Evolutionary conservation across 2,888 invertebrate species (phyloP).

Genomic region (Molanna angustata): DNA sequence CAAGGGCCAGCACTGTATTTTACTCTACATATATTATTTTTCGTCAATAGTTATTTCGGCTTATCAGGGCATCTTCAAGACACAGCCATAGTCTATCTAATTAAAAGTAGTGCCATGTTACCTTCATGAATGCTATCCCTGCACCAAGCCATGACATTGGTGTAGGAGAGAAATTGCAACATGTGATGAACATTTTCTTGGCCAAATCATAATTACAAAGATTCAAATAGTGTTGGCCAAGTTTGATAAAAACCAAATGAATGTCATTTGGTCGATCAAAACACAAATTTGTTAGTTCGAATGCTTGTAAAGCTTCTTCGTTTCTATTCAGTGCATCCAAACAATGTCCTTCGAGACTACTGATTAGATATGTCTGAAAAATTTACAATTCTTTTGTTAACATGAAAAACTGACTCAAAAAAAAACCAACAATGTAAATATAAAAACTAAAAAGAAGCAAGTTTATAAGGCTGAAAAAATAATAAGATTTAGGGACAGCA

Average conservation of each 20-base stretch:
- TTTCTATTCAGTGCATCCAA: background rate
- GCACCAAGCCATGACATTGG: constrained; percentile 14
- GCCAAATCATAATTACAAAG: constrained; percentile 7
- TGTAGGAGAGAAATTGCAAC: constrained; percentile 13
- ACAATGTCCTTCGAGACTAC: constrained; percentile 13
- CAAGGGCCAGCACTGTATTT: too few species aligned
- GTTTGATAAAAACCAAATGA: constrained; percentile 8
- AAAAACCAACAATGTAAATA: too few species aligned
- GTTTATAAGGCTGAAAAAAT: too few species aligned
- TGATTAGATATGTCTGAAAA: constrained; percentile 13
- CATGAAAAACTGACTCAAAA: too few species aligned
- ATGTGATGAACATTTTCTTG: constrained; percentile 8
- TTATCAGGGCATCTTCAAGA: background rate
- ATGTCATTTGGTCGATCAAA: constrained; percentile 11
- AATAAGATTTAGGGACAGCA: too few species aligned
- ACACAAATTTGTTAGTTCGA: constrained; percentile 10
- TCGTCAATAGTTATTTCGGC: too few species aligned
- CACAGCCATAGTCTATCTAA: background rate
- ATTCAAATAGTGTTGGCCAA: constrained; percentile 9
- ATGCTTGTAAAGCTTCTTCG: constrained; percentile 5
- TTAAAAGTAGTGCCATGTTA: too few species aligned
- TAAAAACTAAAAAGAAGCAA: too few species aligned
- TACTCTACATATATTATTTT: too few species aligned
- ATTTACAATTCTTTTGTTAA: too few species aligned
- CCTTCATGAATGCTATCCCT: constrained; percentile 13